Evolutionary conservation across 1,140 invertebrate species (phyloP), one percentile per base, ranked within the genome.

Genomic region (Dinoponera quadriceps): DNA sequence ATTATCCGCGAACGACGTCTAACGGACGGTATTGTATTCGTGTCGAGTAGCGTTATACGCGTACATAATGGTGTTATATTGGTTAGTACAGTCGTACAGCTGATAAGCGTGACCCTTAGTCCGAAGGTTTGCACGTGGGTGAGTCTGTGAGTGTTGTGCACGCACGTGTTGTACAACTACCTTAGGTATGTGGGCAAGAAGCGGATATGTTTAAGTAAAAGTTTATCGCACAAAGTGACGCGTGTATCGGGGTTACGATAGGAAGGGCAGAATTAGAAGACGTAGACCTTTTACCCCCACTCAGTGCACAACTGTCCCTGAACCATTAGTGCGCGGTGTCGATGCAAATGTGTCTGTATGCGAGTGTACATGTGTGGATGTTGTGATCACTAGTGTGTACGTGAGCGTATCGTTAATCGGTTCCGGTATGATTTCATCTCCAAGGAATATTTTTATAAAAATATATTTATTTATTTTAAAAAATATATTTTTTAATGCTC

Each of bases 51-150:
- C 44, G 9, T 44, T 44, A 44, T 44, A 44, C 69, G 29, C 20
- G 27, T 69, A 57, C n/a, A 55, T 16, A 51, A n/a, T 38, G 68
- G 54, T n/a, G 57, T n/a, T n/a, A n/a, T 84, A 71, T 87, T 18
- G 16, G 29, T 88, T 88, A 88, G 85, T 84, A 82, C 27, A 71
- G 22, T 62, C 60, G 48, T 78, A 78, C 29, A 82, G 38, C 51
- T 80, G 20, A 59, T 74, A 87, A 87, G 86, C 86, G 85, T 88
- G 86, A 85, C 77, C 71, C 75, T 75, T 82, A 77, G 54, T 57
- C 75, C 71, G 38, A 48, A 62, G 20, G 0, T 71, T 49, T 60
- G 63, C 55, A 44, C 54, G 13, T 51, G 66, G 44, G 60, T 33
- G 27, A 77, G 18, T 78, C 51, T 80, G 75, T 80, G 75, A 80